These are phyloP conservation scores for Forficula auricularia DNA, from an alignment of 1,140 invertebrate species.

Conservation along the genomic window DNA sequence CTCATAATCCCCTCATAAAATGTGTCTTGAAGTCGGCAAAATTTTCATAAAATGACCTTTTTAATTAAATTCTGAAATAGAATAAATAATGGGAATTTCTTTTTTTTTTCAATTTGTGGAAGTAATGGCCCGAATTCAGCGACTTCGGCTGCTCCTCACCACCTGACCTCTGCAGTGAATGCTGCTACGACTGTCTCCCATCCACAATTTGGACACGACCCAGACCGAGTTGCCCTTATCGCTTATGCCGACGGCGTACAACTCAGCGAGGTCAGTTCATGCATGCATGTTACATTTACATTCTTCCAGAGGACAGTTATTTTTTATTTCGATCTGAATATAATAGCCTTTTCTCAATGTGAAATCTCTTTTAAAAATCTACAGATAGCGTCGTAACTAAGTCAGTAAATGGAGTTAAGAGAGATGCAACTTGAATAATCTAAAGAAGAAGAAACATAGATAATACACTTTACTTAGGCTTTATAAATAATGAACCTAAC, in stretches of 20 bases:
- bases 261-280: conserved; percentile 19
- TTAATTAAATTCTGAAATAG: no score
- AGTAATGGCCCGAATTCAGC: neutral
- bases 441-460: no score
- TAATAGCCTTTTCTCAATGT: neutral
- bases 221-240: conserved; percentile 29
- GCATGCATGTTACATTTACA: neutral
- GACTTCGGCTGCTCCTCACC: conserved; percentile 4
- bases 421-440: no score
- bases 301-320: no score
- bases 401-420: neutral
- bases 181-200: neutral
- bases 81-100: no score
- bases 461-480: no score
- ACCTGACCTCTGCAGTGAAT: neutral
- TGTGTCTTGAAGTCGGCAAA: no score
- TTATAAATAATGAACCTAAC: no score
- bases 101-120: no score
- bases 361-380: neutral
- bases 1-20: no score
- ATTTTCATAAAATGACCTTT: no score
- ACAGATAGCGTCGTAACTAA: neutral
- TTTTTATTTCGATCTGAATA: neutral
- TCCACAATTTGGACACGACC: conserved; percentile 11
- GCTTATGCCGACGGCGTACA: conserved; percentile 30